Evolutionary conservation across 2,797 vertebrate genomes (phyloP).

Genomic region (Artibeus lituratus): DNA sequence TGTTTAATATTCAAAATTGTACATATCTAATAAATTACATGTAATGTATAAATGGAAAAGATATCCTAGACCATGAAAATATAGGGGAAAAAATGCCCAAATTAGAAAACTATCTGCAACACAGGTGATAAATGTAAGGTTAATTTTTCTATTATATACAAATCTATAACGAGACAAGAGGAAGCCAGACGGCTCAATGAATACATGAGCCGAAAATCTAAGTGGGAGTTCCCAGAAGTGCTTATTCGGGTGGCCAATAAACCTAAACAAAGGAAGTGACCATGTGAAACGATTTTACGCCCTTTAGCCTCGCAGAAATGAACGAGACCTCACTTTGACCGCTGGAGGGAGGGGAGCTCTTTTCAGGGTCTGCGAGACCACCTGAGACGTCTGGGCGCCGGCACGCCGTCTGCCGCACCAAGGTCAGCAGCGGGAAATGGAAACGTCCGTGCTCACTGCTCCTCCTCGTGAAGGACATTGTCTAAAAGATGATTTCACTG

Average conservation of each 20-base stretch:
- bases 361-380: neutral
- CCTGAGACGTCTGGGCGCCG: neutral
- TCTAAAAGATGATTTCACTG: neutral
- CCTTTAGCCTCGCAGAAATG: neutral
- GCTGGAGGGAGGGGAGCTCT: neutral
- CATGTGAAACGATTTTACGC: neutral
- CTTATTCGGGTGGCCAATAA: neutral
- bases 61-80: neutral
- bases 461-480: neutral
- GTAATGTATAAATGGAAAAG: neutral
- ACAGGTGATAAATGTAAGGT: neutral
- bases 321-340: neutral
- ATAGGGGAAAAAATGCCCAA: neutral
- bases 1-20: neutral
- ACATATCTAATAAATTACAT: neutral
- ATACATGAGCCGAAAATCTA: neutral
- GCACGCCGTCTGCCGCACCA: too few relatives aligned
- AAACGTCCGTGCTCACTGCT: neutral
- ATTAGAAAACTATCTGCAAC: neutral
- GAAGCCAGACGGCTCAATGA: neutral
- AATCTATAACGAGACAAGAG: neutral
- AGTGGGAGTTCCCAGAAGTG: neutral
- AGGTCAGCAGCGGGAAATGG: neutral
- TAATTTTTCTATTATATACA: neutral
- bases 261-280: neutral